Conservation (phyloP, 2,888 invertebrate genomes). For the Polymixis lichenea region DNA sequence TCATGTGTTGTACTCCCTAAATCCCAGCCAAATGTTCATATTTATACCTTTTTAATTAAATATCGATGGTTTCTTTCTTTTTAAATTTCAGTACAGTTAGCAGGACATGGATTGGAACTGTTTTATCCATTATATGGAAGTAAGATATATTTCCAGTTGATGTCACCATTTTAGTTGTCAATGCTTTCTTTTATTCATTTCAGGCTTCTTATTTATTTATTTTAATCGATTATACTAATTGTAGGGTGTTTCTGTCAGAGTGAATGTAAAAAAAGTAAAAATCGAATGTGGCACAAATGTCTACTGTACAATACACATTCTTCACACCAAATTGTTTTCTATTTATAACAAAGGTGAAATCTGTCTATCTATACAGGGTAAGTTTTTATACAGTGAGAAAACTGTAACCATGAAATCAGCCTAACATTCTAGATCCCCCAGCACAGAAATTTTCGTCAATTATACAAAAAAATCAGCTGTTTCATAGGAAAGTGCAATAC, state of each 20-base stretch:
- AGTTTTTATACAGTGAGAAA: too few relatives aligned
- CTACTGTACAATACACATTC: background rate
- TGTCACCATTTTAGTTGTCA: constrained; percentile 59
- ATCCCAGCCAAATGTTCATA: constrained; percentile 9
- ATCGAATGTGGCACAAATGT: background rate
- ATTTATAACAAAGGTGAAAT: too few relatives aligned
- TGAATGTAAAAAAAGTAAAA: background rate
- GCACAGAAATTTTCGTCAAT: too few relatives aligned
- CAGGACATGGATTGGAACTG: constrained; percentile 86
- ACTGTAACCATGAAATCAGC: too few relatives aligned
- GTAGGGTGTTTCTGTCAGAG: background rate
- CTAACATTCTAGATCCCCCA: too few relatives aligned
- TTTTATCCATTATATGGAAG: constrained; percentile 85
- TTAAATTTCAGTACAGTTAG: constrained; percentile 84
- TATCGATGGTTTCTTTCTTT: constrained; percentile 69
- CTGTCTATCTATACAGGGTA: too few relatives aligned
- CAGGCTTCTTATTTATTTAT: constrained; percentile 42
- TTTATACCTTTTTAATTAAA: constrained; percentile 45
- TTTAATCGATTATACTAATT: constrained; percentile 26
- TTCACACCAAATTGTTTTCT: too few relatives aligned
- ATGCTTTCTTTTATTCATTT: constrained; percentile 43
- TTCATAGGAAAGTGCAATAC: too few relatives aligned
- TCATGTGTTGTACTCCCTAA: constrained; percentile 1
- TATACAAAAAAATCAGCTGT: too few relatives aligned
- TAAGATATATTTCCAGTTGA: constrained; percentile 79